phyloP scores from a whole-genome alignment of 1,140 invertebrate genomes.

The Pogonus chalceus region DNA sequence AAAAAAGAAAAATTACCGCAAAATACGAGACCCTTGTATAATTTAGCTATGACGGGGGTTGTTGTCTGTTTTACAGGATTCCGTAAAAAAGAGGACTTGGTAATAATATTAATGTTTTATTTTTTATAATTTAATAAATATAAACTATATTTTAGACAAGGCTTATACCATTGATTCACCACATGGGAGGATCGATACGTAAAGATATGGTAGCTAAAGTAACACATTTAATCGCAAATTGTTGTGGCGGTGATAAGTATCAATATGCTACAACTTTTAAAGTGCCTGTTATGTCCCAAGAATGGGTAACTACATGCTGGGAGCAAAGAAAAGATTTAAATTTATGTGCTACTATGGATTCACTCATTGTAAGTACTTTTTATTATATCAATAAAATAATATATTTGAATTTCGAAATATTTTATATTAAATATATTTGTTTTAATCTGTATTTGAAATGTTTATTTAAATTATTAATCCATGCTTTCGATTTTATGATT shows the following conservation, averaged over 20 bases:
- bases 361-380: constrained; percentile 52
- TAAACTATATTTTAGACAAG: constrained; percentile 49
- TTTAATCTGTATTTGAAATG: too few relatives aligned
- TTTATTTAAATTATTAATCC: too few relatives aligned
- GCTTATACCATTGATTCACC: constrained; percentile 77
- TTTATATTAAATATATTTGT: too few relatives aligned
- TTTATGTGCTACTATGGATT: constrained; percentile 54
- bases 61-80: constrained; percentile 87
- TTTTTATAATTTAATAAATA: not conserved
- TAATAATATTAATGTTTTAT: constrained; percentile 39
- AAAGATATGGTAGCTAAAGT: constrained; percentile 78
- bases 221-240: constrained; percentile 86
- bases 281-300: constrained; percentile 74
- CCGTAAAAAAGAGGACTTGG: constrained; percentile 75
- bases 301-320: constrained; percentile 85
- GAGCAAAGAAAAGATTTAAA: constrained; percentile 55
- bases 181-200: constrained; percentile 88
- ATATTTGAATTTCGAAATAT: too few relatives aligned
- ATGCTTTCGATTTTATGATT: too few relatives aligned
- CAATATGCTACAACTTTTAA: constrained; percentile 78
- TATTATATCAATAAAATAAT: too few relatives aligned
- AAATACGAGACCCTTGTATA: constrained; percentile 72
- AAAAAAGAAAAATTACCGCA: constrained; percentile 56
- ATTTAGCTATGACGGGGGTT: constrained; percentile 72
- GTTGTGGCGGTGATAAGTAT: constrained; percentile 79